phyloP scores from a whole-genome alignment of 2,797 vertebrate genomes.

The Sorex maritimensis region DNA sequence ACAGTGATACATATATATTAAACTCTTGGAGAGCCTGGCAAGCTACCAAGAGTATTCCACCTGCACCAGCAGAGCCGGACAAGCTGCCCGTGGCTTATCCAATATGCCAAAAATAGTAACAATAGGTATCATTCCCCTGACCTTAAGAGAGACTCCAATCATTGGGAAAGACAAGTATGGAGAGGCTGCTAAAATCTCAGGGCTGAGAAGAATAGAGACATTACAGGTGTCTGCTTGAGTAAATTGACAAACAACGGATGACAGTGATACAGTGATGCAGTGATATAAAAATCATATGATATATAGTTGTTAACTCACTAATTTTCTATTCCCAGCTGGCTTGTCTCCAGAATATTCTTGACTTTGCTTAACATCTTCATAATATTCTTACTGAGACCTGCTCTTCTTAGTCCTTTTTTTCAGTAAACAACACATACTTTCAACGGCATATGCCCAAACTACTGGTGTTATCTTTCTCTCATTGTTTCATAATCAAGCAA shows the following conservation, averaged over 20 bases:
- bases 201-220: too few relatives aligned
- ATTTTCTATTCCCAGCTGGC: not conserved
- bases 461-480: not conserved
- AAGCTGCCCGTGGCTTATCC: too few relatives aligned
- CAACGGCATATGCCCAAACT: not conserved
- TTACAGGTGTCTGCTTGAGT: not conserved
- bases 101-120: too few relatives aligned
- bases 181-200: too few relatives aligned
- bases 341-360: constrained; percentile 4
- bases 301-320: not conserved
- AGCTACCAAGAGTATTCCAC: too few relatives aligned
- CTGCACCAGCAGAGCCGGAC: too few relatives aligned
- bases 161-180: too few relatives aligned
- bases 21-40: too few relatives aligned
- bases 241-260: not conserved
- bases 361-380: not conserved
- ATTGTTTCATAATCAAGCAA: constrained; percentile 26
- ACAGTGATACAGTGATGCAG: too few relatives aligned
- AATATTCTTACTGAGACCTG: not conserved
- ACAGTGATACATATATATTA: too few relatives aligned
- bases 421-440: not conserved
- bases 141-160: too few relatives aligned
- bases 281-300: not conserved
- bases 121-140: too few relatives aligned
- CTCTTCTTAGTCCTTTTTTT: not conserved